Conservation (phyloP, 2,888 invertebrate species). For the Ischnura elegans region DNA sequence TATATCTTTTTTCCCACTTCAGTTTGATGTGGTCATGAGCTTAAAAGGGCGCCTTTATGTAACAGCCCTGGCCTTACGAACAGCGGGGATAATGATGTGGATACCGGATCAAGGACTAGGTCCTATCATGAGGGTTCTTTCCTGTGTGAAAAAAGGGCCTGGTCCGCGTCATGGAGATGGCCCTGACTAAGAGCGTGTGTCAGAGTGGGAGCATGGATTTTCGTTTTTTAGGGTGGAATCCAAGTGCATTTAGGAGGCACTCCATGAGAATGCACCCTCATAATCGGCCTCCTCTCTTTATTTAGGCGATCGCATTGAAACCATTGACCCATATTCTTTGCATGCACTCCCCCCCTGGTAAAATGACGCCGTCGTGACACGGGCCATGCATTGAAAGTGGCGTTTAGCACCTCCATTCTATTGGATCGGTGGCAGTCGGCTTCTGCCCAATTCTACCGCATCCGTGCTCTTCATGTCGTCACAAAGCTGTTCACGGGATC, state of each 20-base stretch:
- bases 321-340: not conserved
- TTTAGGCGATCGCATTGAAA: not conserved
- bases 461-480: no score
- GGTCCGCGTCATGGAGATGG: not conserved
- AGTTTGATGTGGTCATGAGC: no score
- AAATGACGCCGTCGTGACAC: not conserved
- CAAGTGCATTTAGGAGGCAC: not conserved
- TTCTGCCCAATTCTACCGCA: not conserved
- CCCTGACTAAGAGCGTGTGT: not conserved
- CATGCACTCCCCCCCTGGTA: not conserved
- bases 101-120: not conserved
- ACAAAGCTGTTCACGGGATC: no score
- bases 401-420: not conserved
- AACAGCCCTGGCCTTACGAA: not conserved
- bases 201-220: not conserved
- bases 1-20: no score
- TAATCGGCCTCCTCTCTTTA: not conserved
- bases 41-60: not conserved
- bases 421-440: not conserved
- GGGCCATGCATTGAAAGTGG: not conserved
- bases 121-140: not conserved
- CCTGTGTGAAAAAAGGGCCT: not conserved
- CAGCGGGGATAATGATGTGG: not conserved
- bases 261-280: not conserved
- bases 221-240: not conserved